Percentiles rank a stretch among this genome's conserved stretches.
Conservation (phyloP, 1,140 invertebrate genomes). For the Wiebesia pumilae region DNA sequence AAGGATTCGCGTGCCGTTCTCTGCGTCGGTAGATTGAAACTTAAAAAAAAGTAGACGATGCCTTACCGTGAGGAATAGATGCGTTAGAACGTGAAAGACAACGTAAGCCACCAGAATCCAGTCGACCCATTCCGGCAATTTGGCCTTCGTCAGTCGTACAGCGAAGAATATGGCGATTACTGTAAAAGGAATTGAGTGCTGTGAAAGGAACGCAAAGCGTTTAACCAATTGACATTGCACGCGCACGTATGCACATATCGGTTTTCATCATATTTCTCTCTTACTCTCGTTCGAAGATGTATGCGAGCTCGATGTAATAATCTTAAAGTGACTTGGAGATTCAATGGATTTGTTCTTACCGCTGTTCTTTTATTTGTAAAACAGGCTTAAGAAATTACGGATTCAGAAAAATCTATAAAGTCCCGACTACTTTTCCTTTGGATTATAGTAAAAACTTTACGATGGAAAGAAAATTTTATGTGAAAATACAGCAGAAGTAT, state of each 20-base stretch:
- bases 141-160: conserved; percentile 87
- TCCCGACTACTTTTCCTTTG: not conserved
- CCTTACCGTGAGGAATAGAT: conserved; percentile 91
- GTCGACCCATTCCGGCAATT: conserved; percentile 89
- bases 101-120: conserved; percentile 93
- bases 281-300: not conserved
- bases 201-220: conserved; percentile 11
- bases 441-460: not conserved
- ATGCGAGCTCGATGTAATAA: not conserved
- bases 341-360: not conserved
- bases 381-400: not conserved
- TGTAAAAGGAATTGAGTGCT: conserved; percentile 74
- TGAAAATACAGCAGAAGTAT: not conserved
- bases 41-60: not conserved
- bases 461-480: not conserved
- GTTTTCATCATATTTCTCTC: not conserved
- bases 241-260: not conserved
- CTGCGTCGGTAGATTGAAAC: not conserved
- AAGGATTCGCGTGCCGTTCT: not conserved
- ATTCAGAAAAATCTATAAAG: not conserved
- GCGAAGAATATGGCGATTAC: conserved; percentile 96
- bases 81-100: conserved; percentile 90
- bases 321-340: not conserved
- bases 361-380: not conserved
- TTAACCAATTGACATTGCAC: conserved; percentile 21